These are phyloP conservation scores for Leptodactylus fuscus DNA, from an alignment of 2,113 vertebrate genomes.

Conservation along the genomic window DNA sequence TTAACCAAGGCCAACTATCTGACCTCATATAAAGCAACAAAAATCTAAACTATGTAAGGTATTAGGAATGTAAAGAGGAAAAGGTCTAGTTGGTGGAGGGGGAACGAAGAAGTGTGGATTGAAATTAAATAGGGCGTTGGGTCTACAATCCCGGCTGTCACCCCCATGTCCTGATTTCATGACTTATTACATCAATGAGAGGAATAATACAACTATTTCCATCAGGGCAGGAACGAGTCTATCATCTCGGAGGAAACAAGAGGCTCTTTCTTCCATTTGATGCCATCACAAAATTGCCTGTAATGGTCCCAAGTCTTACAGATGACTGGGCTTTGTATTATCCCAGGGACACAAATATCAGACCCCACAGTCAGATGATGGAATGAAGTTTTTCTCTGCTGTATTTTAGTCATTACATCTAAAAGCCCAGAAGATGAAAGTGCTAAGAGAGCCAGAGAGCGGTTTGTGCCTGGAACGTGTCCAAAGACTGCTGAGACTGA, in stretches of 20 bases:
- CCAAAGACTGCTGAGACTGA: constrained; percentile 19
- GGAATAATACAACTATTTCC: not conserved
- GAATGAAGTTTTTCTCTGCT: not conserved
- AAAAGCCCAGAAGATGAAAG: constrained; percentile 57
- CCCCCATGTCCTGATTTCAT: not conserved
- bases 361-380: not conserved
- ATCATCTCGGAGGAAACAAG: not conserved
- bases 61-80: too few relatives aligned
- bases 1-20: too few relatives aligned
- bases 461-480: constrained; percentile 33
- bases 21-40: too few relatives aligned
- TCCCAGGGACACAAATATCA: constrained; percentile 12
- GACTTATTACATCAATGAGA: not conserved
- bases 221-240: constrained; percentile 6
- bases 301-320: constrained; percentile 18
- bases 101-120: too few relatives aligned
- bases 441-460: not conserved
- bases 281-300: constrained; percentile 29
- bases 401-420: constrained; percentile 53
- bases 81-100: too few relatives aligned
- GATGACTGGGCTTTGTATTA: constrained; percentile 42
- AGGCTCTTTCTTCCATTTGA: constrained; percentile 11
- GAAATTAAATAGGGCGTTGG: too few relatives aligned
- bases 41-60: too few relatives aligned
- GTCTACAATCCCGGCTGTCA: not conserved